These are phyloP conservation scores for Gnathonemus echidnorhynchus DNA, from an alignment of 2,113 vertebrate genomes.

Conservation along the genomic window DNA sequence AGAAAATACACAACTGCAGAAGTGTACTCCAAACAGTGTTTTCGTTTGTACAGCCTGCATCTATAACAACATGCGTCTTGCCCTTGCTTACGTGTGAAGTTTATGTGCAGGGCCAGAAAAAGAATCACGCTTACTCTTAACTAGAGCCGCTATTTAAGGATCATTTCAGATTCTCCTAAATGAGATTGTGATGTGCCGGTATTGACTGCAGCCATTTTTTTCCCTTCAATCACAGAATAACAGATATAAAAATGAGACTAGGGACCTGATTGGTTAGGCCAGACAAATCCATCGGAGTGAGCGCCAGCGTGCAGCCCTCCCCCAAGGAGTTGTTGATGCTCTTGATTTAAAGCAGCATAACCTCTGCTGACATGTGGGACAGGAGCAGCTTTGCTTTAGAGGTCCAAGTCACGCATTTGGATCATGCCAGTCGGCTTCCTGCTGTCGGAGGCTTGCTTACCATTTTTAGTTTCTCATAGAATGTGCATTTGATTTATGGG, in stretches of 20 bases:
- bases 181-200: not conserved
- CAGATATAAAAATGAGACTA: not conserved
- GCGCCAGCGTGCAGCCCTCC: not conserved
- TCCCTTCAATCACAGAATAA: not conserved
- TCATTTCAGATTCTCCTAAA: not conserved
- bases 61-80: not conserved
- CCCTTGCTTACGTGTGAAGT: not conserved
- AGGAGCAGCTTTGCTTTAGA: not conserved
- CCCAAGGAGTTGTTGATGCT: not conserved
- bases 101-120: not conserved
- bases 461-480: not conserved
- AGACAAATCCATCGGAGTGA: not conserved
- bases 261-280: not conserved
- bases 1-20: not conserved
- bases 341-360: constrained; percentile 8
- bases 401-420: not conserved
- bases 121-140: not conserved
- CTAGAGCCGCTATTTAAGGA: not conserved
- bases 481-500: not conserved
- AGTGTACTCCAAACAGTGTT: not conserved
- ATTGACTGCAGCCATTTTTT: not conserved
- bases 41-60: not conserved
- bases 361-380: not conserved
- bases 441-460: not conserved
- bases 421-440: constrained; percentile 1